Evolutionary conservation across 2,113 vertebrate genomes (phyloP), one percentile per base, ranked within the genome.

Genomic region (Mesocricetus auratus): DNA sequence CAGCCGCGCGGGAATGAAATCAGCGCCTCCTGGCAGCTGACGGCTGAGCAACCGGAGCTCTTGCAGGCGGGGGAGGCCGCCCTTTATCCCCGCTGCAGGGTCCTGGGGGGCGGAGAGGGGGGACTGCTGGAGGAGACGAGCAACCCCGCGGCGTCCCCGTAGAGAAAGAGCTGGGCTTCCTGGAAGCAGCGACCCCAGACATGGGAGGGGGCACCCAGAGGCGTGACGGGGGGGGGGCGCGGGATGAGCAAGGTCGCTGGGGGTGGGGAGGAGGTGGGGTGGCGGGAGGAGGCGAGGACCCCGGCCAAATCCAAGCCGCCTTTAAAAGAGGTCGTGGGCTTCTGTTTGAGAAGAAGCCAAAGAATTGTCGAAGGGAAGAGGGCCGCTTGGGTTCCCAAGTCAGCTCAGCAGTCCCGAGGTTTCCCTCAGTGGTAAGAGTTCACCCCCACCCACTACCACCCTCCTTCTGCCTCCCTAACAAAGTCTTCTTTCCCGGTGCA

Each of bases 401-500:
- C 97, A 94, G 85, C 79, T 47, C 62, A 50, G 93, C 31, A n/a
- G 88, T 47, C 93, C 3, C 47, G 36, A 68, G 96, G 78, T 77
- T 95, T 95, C 85, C 94, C 93, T 87, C 91, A 86, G 88, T 94
- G 91, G 93, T 56, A 64, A 86, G 94, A 91, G 66, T 93, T 78
- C 58, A 42, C 33, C 62, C 82, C 69, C 2, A 9, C 82, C 69
- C 2, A 9, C 83, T 47, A 89, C 45, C 93, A 88, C 53, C 77
- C 79, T 88, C 86, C 92, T 96, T 62, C 83, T 87, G 66, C 21
- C 88, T 68, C 95, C 92, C 94, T 62, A 83, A 97, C 93, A 73
- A 97, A 93, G 96, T 94, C 96, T 94, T 85, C 95, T 75, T 94
- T 88, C 94, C 90, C 90, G 92, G 42, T 69, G 75, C 87, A 91